phyloP scores from a whole-genome alignment of 2,113 vertebrate genomes.

The Stomatorhinus ivindoensis region DNA sequence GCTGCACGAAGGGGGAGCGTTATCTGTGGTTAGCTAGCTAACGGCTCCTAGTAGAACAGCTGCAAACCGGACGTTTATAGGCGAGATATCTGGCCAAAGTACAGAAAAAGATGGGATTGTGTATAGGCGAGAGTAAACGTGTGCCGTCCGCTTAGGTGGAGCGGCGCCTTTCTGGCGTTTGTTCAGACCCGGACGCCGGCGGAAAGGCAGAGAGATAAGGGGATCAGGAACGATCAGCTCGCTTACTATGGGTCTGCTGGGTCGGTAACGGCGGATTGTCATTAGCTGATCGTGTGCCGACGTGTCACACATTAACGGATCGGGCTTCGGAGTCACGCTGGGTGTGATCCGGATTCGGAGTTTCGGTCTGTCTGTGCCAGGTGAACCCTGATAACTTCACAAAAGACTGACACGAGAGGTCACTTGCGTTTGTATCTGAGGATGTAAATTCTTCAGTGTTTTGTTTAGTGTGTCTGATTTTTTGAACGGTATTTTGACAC shows the following conservation, averaged over 20 bases:
- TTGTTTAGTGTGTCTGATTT: background rate
- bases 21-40: conserved; percentile 7
- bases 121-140: background rate
- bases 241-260: background rate
- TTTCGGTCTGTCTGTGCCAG: background rate
- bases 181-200: background rate
- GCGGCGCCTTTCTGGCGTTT: background rate
- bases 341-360: background rate
- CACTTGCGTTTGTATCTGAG: background rate
- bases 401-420: background rate
- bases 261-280: background rate
- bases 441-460: background rate
- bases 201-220: background rate
- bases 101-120: background rate
- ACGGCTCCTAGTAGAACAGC: background rate
- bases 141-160: background rate
- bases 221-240: background rate
- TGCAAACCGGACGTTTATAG: background rate
- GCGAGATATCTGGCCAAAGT: background rate
- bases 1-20: background rate
- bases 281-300: conserved; percentile 20
- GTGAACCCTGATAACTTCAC: background rate
- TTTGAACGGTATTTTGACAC: background rate
- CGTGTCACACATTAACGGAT: conserved; percentile 36
- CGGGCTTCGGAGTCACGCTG: conserved; percentile 4